Base-by-base conservation (phyloP, 2,797 vertebrate species). In the Xenops minutus region DNA sequence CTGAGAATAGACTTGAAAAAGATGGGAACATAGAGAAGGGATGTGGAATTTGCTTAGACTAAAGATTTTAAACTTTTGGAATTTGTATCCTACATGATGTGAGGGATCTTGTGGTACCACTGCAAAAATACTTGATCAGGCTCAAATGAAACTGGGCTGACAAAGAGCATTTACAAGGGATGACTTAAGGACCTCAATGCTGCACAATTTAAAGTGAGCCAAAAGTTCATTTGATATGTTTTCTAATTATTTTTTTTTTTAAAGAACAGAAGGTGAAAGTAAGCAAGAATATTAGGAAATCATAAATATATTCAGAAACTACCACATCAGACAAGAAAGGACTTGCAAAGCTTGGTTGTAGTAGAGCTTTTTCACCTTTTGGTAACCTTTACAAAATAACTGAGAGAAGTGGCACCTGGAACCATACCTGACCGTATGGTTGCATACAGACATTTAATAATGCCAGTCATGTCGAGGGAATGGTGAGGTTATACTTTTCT, bases 391-490 rank as follows among this genome's bases (percentile, higher is more conserved):
- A 69, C 15, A 37, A 36, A 89, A 66, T 62, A 16, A 7, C 2
- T 1, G 8, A 73, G 22, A 78, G 52, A 74, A 85, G 22, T 14
- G 8, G 32, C 23, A 80, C 5, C 32, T 85, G n/a, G n/a, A n/a
- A n/a, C n/a, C n/a, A n/a, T n/a, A n/a, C n/a, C n/a, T 48, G 23
- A 63, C 51, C 54, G 32, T 20, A 49, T 7, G 12, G 24, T 34
- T 78, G 20, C 24, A 68, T 12, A 56, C 0, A 72, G 49, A 62
- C 12, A 51, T 59, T 66, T 75, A 88, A 54, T 68, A 64, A 72
- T 21, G 39, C 1, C 43, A 56, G 12, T 51, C 37, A 54, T 21
- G 12, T 49, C 0, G 0, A 83, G 12, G 21, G 6, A 49, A 71
- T 30, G 11, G 37, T 54, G 43, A 61, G 62, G 10, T 44, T 90